A percentile compares a stretch with the other conserved stretches of the same genome.
Conservation (phyloP, 1,140 invertebrate genomes). For the Diorhabda elongata region DNA sequence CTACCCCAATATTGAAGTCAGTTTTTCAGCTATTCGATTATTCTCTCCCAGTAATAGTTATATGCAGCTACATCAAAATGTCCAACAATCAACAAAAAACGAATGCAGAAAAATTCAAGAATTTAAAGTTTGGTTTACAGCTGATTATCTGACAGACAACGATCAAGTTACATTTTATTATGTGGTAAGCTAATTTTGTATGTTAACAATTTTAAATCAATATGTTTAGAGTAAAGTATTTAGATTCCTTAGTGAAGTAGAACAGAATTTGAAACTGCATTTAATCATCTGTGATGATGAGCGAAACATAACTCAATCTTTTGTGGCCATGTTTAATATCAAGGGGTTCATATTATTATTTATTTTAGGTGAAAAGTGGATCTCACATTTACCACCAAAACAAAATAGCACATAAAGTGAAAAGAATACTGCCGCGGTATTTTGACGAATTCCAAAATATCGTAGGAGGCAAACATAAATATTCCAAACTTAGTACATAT, state of each 20-base stretch:
- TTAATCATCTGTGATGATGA: no score
- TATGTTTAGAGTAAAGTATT: no score
- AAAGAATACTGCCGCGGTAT: slow-evolving; percentile 24
- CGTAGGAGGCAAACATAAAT: slow-evolving; percentile 30
- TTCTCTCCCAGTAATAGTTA: slow-evolving; percentile 36
- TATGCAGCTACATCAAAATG: slow-evolving; percentile 27
- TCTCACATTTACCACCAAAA: slow-evolving; percentile 26
- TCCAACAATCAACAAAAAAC: background rate
- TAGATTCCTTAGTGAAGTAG: no score
- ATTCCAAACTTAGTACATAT: slow-evolving; percentile 25
- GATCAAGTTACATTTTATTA: slow-evolving; percentile 40
- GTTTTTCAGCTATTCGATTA: slow-evolving; percentile 28
- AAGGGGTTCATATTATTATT: background rate
- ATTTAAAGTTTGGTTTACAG: slow-evolving; percentile 36
- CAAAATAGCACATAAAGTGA: slow-evolving; percentile 28
- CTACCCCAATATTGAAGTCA: slow-evolving; percentile 29
- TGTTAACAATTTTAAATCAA: no score
- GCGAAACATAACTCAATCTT: no score
- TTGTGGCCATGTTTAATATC: no score
- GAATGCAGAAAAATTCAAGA: slow-evolving; percentile 26
- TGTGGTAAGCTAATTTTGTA: slow-evolving; percentile 27
- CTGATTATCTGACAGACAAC: slow-evolving; percentile 29
- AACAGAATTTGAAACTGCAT: no score
- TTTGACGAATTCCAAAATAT: slow-evolving; percentile 29
- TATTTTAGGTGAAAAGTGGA: slow-evolving; percentile 30